phyloP scores from a whole-genome alignment of 2,113 vertebrate species.

The Phaethon lepturus region DNA sequence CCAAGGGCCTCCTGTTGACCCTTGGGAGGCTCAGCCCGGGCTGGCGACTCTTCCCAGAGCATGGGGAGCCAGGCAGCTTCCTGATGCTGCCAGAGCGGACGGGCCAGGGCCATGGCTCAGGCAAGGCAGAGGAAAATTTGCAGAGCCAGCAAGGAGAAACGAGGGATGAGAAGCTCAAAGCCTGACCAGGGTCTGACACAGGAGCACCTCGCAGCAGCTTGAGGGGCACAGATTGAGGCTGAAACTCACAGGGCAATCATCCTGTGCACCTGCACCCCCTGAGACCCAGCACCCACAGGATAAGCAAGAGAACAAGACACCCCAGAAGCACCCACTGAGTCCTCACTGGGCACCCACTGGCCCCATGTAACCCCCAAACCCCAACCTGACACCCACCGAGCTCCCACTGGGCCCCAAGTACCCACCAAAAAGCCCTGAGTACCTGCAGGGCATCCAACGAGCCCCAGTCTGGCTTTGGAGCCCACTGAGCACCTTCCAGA shows the following conservation, averaged over 20 bases:
- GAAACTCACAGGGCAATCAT: not conserved
- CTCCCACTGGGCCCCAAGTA: rapidly evolving
- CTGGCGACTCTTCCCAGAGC: not conserved
- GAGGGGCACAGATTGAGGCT: too few relatives aligned
- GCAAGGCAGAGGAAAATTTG: not conserved
- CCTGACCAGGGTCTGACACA: too few relatives aligned
- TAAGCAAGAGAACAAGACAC: too few relatives aligned
- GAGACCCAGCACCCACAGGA: not conserved
- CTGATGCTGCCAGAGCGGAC: too few relatives aligned
- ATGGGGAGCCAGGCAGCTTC: rapidly evolving
- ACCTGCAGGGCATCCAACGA: too few relatives aligned
- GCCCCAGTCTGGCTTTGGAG: too few relatives aligned
- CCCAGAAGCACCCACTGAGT: not conserved
- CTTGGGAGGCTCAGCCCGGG: not conserved
- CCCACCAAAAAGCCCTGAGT: not conserved
- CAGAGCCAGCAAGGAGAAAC: too few relatives aligned
- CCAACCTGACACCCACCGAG: not conserved
- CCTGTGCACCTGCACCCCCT: not conserved
- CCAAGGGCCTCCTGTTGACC: not conserved
- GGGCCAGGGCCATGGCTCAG: not conserved
- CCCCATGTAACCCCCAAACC: too few relatives aligned
- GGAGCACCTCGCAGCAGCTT: too few relatives aligned
- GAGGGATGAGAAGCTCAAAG: not conserved
- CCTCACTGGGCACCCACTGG: rapidly evolving
- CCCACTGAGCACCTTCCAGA: not conserved